These are phyloP conservation scores for Bovichtus variegatus DNA, from an alignment of 2,797 vertebrate genomes.

Conservation along the genomic window DNA sequence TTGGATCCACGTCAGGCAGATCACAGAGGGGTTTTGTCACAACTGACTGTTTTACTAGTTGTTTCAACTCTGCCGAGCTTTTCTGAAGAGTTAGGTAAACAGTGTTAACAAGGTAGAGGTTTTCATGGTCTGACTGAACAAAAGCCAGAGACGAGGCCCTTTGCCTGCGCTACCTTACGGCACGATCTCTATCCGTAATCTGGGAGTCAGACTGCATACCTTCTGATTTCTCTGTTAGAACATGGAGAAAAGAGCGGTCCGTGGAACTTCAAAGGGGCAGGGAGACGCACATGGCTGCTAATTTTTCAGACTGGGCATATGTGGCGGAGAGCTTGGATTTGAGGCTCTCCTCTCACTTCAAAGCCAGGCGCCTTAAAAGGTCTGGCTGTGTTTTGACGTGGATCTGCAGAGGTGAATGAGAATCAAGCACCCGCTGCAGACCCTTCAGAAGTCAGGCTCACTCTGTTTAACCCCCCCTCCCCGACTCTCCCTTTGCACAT, in stretches of 20 bases:
- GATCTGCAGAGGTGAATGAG: conserved; percentile 89
- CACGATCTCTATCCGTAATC: conserved; percentile 83
- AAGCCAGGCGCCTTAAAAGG: conserved; percentile 89
- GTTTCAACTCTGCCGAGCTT: conserved; percentile 76
- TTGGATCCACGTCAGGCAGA: conserved; percentile 60
- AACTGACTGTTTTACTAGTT: conserved; percentile 67
- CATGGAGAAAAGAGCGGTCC: conserved; percentile 69
- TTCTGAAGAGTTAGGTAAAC: conserved; percentile 79
- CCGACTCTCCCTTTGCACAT: conserved; percentile 73
- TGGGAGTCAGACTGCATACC: conserved; percentile 86
- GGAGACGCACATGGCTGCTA: conserved; percentile 85
- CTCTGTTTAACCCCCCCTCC: conserved; percentile 82
- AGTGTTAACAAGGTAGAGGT: conserved; percentile 79
- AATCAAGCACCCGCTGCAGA: conserved; percentile 88
- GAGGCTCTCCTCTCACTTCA: conserved; percentile 90
- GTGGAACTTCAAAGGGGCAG: conserved; percentile 88
- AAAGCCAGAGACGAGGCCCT: conserved; percentile 68
- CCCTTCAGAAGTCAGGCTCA: conserved; percentile 85
- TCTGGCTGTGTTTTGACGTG: conserved; percentile 89
- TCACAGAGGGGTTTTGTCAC: conserved; percentile 75
- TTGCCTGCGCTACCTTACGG: conserved; percentile 63
- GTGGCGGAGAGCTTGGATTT: conserved; percentile 85
- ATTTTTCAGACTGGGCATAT: conserved; percentile 86
- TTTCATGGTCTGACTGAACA: conserved; percentile 75
- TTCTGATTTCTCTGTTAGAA: conserved; percentile 87